phyloP scores from a whole-genome alignment of 2,113 vertebrate genomes.

The Malurus melanocephalus region DNA sequence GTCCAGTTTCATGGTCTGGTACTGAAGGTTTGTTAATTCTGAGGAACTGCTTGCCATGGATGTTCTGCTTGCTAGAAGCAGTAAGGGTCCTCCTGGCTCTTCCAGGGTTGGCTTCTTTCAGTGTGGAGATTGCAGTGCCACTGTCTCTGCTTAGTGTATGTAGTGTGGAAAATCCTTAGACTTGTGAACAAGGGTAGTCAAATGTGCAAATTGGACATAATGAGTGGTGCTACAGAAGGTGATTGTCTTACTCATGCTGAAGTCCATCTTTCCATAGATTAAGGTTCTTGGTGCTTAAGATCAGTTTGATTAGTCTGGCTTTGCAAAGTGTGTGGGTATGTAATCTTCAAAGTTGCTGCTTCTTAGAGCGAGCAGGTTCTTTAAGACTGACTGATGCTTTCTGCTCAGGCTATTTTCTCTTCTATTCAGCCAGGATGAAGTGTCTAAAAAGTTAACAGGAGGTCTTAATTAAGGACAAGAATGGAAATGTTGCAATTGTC shows the following conservation, averaged over 20 bases:
- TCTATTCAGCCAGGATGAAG: not conserved
- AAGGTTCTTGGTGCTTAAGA: not conserved
- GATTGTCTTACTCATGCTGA: not conserved
- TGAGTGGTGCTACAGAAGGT: not conserved
- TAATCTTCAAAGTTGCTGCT: not conserved
- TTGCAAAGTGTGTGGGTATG: not conserved
- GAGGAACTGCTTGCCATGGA: not conserved
- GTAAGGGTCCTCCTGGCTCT: not conserved
- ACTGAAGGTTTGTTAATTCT: not conserved
- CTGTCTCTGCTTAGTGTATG: not conserved
- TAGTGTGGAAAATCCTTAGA: not conserved
- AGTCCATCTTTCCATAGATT: not conserved
- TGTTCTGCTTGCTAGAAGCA: not conserved
- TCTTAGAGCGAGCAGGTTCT: not conserved
- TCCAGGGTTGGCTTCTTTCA: not conserved
- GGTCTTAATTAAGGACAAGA: not conserved
- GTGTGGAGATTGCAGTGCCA: not conserved
- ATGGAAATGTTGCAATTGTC: not conserved
- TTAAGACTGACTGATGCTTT: not conserved
- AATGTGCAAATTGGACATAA: not conserved
- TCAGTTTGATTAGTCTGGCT: not conserved
- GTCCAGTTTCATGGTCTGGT: not conserved
- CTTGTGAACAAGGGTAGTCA: not conserved
- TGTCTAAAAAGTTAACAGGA: not conserved
- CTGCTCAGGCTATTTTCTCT: not conserved